Base-by-base conservation (phyloP, 23 tunicate genomes). In the Corella eumyota region DNA sequence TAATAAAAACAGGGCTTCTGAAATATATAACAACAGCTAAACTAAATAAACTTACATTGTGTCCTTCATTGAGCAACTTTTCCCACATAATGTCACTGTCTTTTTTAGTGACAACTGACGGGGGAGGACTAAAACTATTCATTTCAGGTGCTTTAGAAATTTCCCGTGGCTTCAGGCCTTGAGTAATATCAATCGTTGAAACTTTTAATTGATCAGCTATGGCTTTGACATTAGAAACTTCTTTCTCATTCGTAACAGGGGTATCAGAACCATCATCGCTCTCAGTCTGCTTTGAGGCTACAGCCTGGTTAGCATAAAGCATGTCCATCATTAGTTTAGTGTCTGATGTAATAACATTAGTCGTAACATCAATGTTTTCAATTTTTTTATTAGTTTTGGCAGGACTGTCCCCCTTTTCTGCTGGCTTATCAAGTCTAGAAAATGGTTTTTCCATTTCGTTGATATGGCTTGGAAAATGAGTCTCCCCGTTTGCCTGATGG, bases 21-120 rank as follows among this genome's bases (percentile, higher is more conserved):
- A n/a, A n/a, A n/a, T n/a, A n/a, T n/a, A n/a, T n/a, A n/a, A n/a
- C n/a, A n/a, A n/a, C n/a, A n/a, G n/a, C n/a, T n/a, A n/a, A n/a
- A n/a, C n/a, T n/a, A n/a, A n/a, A n/a, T n/a, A n/a, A 25, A 66
- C 91, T 62, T 25, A 83, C 94, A 23, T 69, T 38, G 28, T 29
- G 21, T 28, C 59, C 53, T 51, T 51, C 6, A n/a, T 51, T 25
- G 57, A 51, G 57, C 38, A 86, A 40, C 57, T 77, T 77, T 49
- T 86, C 95, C 95, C 95, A 86, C 95, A 86, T 86, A 31, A 77
- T 48, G 70, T 86, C 95, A 40, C 95, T 86, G 67, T 86, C 85
- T 50, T 86, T 86, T 60, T 77, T 77, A 6, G 68, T 50, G 26
- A 58, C 65, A 9, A 52, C 51, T 3, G 82, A 64, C 1, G 71